Percentiles rank a stretch among this genome's conserved stretches.
Evolutionary conservation across 1,140 invertebrate genomes (phyloP).

Genomic region (Reticulitermes speratus): DNA sequence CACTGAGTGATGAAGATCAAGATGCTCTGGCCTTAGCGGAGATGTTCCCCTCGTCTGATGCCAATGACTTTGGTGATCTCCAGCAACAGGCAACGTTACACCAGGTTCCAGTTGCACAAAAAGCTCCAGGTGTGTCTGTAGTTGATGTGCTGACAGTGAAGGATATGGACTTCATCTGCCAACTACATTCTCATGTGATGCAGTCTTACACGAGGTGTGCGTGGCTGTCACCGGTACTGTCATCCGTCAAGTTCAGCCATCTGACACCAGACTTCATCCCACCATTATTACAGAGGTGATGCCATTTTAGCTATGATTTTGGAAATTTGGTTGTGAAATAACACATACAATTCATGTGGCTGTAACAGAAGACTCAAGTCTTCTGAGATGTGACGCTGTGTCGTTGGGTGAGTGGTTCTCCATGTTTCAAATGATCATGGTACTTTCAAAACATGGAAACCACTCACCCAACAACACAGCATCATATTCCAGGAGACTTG

Average conservation of each 20-base stretch:
- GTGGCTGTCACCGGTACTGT: background rate
- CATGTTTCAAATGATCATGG: too few relatives aligned
- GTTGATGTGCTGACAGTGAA: conserved; percentile 49
- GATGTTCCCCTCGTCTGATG: conserved; percentile 74
- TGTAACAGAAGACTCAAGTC: too few relatives aligned
- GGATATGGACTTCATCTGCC: conserved; percentile 57
- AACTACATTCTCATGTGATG: conserved; percentile 62
- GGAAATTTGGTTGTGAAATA: too few relatives aligned
- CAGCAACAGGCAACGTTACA: conserved; percentile 34
- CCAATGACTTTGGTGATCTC: conserved; percentile 64
- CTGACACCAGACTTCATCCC: conserved; percentile 52
- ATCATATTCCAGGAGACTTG: too few relatives aligned
- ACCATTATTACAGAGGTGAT: conserved; percentile 54
- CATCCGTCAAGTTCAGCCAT: conserved; percentile 36
- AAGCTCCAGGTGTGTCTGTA: background rate
- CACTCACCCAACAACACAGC: too few relatives aligned
- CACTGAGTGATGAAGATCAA: conserved; percentile 72
- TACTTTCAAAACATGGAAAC: too few relatives aligned
- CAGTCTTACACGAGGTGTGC: background rate
- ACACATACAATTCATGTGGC: too few relatives aligned
- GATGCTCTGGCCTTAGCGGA: conserved; percentile 66
- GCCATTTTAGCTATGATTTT: too few relatives aligned
- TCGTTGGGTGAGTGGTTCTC: too few relatives aligned
- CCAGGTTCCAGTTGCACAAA: conserved; percentile 26
- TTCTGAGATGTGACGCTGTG: too few relatives aligned